Evolutionary conservation across 2,888 invertebrate species (phyloP), one percentile per base, ranked within the genome.

Genomic region (Campaea margaritaria): DNA sequence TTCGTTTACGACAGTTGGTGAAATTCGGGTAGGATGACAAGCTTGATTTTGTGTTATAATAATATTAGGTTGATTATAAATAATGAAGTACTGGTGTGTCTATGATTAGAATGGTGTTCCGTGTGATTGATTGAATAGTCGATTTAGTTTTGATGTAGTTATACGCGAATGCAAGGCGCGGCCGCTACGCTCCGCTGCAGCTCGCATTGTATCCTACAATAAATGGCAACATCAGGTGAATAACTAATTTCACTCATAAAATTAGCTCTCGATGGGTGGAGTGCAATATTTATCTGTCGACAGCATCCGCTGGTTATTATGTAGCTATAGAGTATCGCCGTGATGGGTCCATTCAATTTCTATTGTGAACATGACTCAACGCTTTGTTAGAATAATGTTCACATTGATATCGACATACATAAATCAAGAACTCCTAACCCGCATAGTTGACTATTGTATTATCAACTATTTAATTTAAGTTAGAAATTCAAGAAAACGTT

Each of bases 161-260:
- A 61, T 64, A 61, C 54, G 58, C 60, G 56, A 84, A 90, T 87
- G 87, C 82, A 75, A 82, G 89, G 90, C 75, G 86, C 83, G 88
- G 85, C 83, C 76, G 85, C 78, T 75, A 78, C 85, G 83, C 80
- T 84, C 70, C 82, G 78, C 79, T 85, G 86, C 80, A 80, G 81
- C 66, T 76, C 79, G 75, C 85, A 89, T 92, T 92, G 91, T 91
- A 77, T 75, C 81, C 82, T 86, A 85, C 87, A 87, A 90, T 90
- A 91, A 92, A 92, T 90, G 87, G 85, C 90, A 91, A 89, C 89
- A 90, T 89, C 91, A 92, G 91, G 91, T 92, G 90, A 91, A 90
- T 89, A 86, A 90, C 89, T 91, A 90, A 91, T 92, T 92, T 91
- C 87, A 87, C 88, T 89, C 84, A 89, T 90, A 91, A 91, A 88